A percentile compares a stretch with the other conserved stretches of the same genome.
These are phyloP conservation scores for Cyclophora albipunctata DNA, from an alignment of 2,888 invertebrate species.

Conservation along the genomic window DNA sequence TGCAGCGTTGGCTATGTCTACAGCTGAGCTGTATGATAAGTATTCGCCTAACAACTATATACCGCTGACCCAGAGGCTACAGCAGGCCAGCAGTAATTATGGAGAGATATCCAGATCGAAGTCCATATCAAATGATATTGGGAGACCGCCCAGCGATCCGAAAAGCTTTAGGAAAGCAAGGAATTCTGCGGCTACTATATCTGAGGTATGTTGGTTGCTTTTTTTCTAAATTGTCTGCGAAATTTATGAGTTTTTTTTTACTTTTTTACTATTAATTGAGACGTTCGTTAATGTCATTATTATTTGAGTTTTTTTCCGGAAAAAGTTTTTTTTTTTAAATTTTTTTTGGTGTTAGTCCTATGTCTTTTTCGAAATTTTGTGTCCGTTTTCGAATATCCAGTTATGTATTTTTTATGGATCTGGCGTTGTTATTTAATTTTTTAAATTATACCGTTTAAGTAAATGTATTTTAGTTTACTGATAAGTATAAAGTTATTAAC, in stretches of 20 bases:
- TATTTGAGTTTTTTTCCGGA: not conserved
- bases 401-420: no score
- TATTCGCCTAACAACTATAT: constrained; percentile 85
- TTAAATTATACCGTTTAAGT: not conserved
- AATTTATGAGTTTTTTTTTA: constrained; percentile 23
- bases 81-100: constrained; percentile 45
- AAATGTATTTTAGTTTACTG: not conserved
- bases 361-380: no score
- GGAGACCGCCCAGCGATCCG: constrained; percentile 58
- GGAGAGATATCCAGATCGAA: constrained; percentile 69
- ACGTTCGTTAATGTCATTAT: no score
- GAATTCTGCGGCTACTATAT: constrained; percentile 53
- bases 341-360: not conserved
- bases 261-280: not conserved
- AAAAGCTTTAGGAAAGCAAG: constrained; percentile 45
- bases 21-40: constrained; percentile 82
- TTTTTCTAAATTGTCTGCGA: constrained; percentile 40
- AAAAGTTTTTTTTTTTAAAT: not conserved
- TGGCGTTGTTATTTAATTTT: no score
- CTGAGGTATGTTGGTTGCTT: constrained; percentile 46
- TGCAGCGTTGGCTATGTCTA: constrained; percentile 73
- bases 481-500: no score
- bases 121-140: constrained; percentile 76
- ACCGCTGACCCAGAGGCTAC: constrained; percentile 70
- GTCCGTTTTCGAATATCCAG: no score